Percentiles rank a stretch among this genome's conserved stretches.
Evolutionary conservation across 2,797 vertebrate genomes (phyloP).

Genomic region (Gadopsis bispinosus): DNA sequence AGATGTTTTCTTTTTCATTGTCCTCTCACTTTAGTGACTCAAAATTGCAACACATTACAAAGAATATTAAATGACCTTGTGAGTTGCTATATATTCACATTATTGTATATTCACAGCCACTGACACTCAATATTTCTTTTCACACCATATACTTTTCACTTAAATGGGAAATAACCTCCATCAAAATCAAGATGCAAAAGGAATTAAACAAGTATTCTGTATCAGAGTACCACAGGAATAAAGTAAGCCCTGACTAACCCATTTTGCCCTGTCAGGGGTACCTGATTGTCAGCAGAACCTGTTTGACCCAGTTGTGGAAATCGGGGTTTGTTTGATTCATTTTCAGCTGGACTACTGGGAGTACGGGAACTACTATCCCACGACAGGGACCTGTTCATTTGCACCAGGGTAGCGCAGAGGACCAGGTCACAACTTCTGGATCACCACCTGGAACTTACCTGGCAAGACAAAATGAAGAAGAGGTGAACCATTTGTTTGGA

Average conservation of each 20-base stretch:
- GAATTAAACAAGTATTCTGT: background rate
- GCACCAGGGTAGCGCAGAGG: slow-evolving; percentile 12
- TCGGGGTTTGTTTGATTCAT: slow-evolving; percentile 11
- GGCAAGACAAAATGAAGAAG: slow-evolving; percentile 14
- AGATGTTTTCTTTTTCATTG: background rate
- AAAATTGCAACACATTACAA: slow-evolving; percentile 27
- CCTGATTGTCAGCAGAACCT: slow-evolving; percentile 20
- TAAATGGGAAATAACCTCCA: background rate
- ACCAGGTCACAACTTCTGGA: slow-evolving; percentile 83
- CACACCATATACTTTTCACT: background rate
- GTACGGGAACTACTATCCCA: slow-evolving; percentile 7
- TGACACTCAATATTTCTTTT: slow-evolving; percentile 20
- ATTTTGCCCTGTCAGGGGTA: background rate
- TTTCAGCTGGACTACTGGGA: slow-evolving; percentile 3
- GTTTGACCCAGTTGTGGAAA: slow-evolving; percentile 25
- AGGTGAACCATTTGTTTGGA: background rate
- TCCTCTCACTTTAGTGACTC: background rate
- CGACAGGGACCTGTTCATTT: slow-evolving; percentile 1
- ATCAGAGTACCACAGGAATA: slow-evolving; percentile 3
- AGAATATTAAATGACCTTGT: slow-evolving; percentile 39
- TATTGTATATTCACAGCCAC: slow-evolving; percentile 30
- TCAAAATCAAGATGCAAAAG: slow-evolving; percentile 2
- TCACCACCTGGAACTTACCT: slow-evolving; percentile 91
- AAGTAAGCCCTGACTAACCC: background rate
- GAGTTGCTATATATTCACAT: slow-evolving; percentile 46